Evolutionary conservation across 2,888 invertebrate species (phyloP), one percentile per base, ranked within the genome.

Genomic region (Microplitis deprimator): DNA sequence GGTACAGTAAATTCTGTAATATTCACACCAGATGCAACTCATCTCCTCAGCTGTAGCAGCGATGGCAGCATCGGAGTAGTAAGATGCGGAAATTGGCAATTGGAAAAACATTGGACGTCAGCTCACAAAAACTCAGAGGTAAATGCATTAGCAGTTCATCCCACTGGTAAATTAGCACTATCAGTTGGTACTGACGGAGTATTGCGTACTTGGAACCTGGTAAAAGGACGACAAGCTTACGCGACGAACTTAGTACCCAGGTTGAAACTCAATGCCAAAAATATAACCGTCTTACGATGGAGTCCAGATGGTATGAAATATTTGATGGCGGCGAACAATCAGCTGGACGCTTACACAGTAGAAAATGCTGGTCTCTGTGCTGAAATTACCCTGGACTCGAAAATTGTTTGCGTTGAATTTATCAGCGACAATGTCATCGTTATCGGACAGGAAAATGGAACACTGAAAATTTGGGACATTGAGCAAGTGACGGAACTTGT

Each of bases 131-230:
- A 95, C 74, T 91, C 91, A 81, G 92, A 94, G 5, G 93, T 98
- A 0, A 93, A 93, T 77, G 93, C 93, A 81, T 91, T 98, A 74
- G 93, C 95, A 71, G 92, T 98, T 69, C 98, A 98, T 91, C 96
- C 97, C 1, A 94, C 94, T 84, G 97, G 97, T 13, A 97, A 97
- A 90, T 86, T 98, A 81, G 96, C 97, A 0, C 90, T 98, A 7
- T 95, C 97, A 10, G 92, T 97, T 61, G 97, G 97, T 16, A 93
- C 93, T 70, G 98, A 98, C 90, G 93, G 93, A 83, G 94, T 95
- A 5, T 89, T 98, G 68, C 92, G 95, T 84, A 98, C 98, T 3
- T 98, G 98, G 98, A 98, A 98, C 91, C 91, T 98, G 79, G 92
- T 98, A 0, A 97, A 97, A 89, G 98, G 98, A 0, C 93, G 97